Percentiles rank a stretch among this genome's conserved stretches.
Evolutionary conservation across 2,113 vertebrate species (phyloP).

Genomic region (Spea bombifrons): DNA sequence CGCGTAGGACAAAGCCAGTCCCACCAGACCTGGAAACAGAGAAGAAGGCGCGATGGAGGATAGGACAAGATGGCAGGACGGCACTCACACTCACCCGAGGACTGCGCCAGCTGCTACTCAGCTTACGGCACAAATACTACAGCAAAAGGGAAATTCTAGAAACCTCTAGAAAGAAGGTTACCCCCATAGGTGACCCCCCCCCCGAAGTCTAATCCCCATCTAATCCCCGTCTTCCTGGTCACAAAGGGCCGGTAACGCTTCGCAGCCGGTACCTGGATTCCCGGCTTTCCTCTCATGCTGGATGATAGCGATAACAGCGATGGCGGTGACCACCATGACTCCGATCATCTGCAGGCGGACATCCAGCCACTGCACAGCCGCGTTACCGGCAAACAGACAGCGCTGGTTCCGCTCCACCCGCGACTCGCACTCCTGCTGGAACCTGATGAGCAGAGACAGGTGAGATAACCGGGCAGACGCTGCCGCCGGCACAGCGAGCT

Average conservation of each 20-base stretch:
- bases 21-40: conserved; percentile 78
- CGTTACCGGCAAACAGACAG: conserved; percentile 83
- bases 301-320: conserved; percentile 78
- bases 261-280: conserved; percentile 74
- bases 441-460: conserved; percentile 64
- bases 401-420: conserved; percentile 86
- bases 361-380: conserved; percentile 87
- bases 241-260: too few species aligned
- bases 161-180: too few species aligned
- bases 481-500: too few species aligned
- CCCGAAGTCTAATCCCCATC: too few species aligned
- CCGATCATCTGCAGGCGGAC: conserved; percentile 95
- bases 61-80: not conserved
- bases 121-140: too few species aligned
- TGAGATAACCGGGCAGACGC: too few species aligned
- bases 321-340: conserved; percentile 77
- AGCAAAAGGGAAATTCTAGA: too few species aligned
- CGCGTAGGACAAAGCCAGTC: conserved; percentile 86
- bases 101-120: too few species aligned
- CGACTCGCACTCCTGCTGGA: conserved; percentile 78
- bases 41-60: not conserved
- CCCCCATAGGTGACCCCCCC: too few species aligned
- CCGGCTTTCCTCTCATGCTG: conserved; percentile 78
- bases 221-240: too few species aligned
- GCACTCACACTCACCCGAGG: not conserved